Base-by-base conservation (phyloP, 2,113 vertebrate genomes). In the Takifugu flavidus region DNA sequence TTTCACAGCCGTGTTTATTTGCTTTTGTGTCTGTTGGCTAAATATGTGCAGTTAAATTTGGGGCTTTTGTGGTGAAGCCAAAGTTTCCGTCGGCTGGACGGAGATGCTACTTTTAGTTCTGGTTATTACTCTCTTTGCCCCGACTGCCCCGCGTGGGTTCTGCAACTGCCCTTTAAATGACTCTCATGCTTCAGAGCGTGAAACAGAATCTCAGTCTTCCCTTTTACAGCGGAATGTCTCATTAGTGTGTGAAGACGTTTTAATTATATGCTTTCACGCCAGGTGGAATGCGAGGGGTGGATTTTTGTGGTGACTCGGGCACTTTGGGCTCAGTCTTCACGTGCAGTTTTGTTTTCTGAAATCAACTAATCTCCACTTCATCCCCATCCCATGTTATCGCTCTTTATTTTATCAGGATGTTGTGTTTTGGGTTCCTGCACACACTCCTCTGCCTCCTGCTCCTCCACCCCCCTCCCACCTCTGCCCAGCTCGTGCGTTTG, bases 401-500 rank as follows among this genome's bases (percentile, higher is more conserved):
- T 51, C 49, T 66, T 31, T 26, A 47, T 15, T 26, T 2, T 47
- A 49, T 4, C 69, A 87, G 86, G 77, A 91, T 90, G 88, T 56
- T 80, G 69, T 69, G 58, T 59, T 67, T 84, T 67, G 74, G 84
- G 69, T 81, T 72, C 67, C 65, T 85, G 53, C 74, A 77, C 49
- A 43, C 59, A 0, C 53, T 83, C 52, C 73, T 88, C 4, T 45
- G 78, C 56, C 67, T 86, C 59, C 73, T 88, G 4, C 60, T 79
- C 49, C 61, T 87, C 28, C 79, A 43, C 26, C 62, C 83, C 10
- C 5, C 67, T 11, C 76, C 63, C 20, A 53, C 86, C 50, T 28
- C 50, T 20, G 83, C 75, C 31, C 75, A 25, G 59, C 84, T 82
- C 6, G 61, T 79, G 15, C 89, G 95, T 52, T 90, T 99, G 56